Base-by-base conservation (phyloP, 2,113 vertebrate genomes). In the Phycodurus eques region DNA sequence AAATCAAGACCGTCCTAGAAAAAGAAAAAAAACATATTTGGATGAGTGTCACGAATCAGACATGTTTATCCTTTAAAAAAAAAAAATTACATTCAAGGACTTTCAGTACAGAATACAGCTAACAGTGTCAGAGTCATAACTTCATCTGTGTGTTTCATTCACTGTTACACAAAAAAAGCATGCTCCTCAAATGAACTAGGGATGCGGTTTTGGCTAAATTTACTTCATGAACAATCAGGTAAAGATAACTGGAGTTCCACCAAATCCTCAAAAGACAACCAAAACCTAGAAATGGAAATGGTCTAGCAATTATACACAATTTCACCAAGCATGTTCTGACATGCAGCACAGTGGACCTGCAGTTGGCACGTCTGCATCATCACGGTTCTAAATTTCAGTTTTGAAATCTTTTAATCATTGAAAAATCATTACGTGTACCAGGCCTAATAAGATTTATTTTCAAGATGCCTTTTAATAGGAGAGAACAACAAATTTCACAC, bases 11-110 rank as follows among this genome's bases (percentile, higher is more conserved):
- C 56, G 31, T 31, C 11, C 27, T 5, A 33, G 7, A 12, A 61
- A 35, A 35, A 33, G 14, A 17, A 15, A 17, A 35, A 61, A 61
- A 66, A 27, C 22, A 8, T 2, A 12, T 14, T 15, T 22, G 20
- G 63, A 65, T 65, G 43, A 65, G 42, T 65, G 11, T 27, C 63
- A 65, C 43, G n/a, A 66, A 66, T 47, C n/a, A 4, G n/a, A 44
- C 63, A 66, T 66, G 35, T 44, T 46, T 19, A 8, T 27, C 9
- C 44, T 66, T 46, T 13, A 0, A 14, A 59, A 63, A 64, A 64
- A 62, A 39, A 43, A 20, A 27, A 15, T 20, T n/a, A 20, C 10
- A 42, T n/a, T 64, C 39, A 43, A 22, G 20, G 35, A 64, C 10
- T 42, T 12, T 5, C 4, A 49, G 5, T 64, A 3, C 44, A 11